A percentile compares a stretch with the other conserved stretches of the same genome.
Conservation (phyloP, 2,888 invertebrate species). For the Trisateles emortualis region DNA sequence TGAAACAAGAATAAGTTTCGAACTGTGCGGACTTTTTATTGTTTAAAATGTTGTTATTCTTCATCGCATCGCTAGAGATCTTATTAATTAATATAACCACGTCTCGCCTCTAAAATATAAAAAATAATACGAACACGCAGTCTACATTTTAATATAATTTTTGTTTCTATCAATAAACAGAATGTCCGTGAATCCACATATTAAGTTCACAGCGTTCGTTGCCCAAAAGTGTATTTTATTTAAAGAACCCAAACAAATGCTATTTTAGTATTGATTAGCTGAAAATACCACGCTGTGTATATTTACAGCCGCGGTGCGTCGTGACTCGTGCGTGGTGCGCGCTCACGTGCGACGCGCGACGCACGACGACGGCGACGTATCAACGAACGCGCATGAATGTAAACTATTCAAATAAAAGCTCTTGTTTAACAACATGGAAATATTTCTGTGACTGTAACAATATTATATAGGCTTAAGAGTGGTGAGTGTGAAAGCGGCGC, state of each 20-base stretch:
- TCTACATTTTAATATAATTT: no score
- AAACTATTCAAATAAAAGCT: not conserved
- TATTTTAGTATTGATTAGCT: conserved; percentile 25
- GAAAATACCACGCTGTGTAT: conserved; percentile 33
- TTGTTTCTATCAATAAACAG: no score
- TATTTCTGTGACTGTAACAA: not conserved
- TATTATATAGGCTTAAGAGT: no score
- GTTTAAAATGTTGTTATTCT: no score
- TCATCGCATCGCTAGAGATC: no score
- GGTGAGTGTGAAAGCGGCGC: no score
- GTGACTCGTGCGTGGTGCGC: conserved; percentile 3
- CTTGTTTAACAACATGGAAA: not conserved
- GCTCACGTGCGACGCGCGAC: not conserved
- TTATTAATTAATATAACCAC: no score
- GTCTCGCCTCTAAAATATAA: no score
- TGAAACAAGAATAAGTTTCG: no score
- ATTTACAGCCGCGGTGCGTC: conserved; percentile 9
- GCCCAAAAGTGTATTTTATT: conserved; percentile 15
- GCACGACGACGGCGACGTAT: not conserved
- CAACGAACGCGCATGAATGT: not conserved
- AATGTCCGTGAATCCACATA: not conserved
- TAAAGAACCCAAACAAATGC: conserved; percentile 40
- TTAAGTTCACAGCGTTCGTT: not conserved
- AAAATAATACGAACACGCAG: no score
- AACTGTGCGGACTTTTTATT: no score